phyloP scores from a whole-genome alignment of 2,888 invertebrate species.

The Adineta ricciae region DNA sequence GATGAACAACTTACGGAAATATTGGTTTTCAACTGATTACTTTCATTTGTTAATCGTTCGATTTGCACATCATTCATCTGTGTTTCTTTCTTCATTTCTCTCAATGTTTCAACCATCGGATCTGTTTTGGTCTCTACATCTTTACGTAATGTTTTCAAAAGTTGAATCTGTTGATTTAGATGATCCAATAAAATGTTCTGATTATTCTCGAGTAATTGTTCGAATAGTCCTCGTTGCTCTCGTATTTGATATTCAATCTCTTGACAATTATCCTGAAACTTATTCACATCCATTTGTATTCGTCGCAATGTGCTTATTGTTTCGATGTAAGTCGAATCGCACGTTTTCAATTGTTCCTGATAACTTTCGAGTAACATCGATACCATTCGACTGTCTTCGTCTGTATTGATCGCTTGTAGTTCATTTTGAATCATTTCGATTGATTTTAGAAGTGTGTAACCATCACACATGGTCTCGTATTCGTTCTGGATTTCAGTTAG shows the following conservation, averaged over 20 bases:
- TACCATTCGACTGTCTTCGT: neutral
- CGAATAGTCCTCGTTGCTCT: neutral
- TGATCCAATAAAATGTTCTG: neutral
- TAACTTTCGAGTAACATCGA: neutral
- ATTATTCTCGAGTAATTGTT: constrained; percentile 1
- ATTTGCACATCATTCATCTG: neutral
- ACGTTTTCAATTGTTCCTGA: neutral
- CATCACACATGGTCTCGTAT: neutral
- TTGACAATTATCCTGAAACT: neutral
- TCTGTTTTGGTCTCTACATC: neutral
- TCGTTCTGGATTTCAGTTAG: neutral
- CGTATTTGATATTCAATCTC: neutral
- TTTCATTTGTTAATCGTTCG: neutral
- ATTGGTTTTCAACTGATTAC: neutral
- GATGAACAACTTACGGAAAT: neutral
- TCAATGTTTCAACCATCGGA: neutral
- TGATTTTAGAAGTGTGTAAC: neutral
- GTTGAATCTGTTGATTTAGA: neutral
- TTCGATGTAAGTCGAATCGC: neutral
- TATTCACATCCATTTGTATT: neutral
- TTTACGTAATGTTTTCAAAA: neutral
- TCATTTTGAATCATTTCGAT: neutral
- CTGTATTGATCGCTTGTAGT: neutral
- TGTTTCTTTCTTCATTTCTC: neutral
- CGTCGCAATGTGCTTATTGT: neutral